Base-by-base conservation (phyloP, 2,888 invertebrate genomes). In the Petrolisthes manimaculis region DNA sequence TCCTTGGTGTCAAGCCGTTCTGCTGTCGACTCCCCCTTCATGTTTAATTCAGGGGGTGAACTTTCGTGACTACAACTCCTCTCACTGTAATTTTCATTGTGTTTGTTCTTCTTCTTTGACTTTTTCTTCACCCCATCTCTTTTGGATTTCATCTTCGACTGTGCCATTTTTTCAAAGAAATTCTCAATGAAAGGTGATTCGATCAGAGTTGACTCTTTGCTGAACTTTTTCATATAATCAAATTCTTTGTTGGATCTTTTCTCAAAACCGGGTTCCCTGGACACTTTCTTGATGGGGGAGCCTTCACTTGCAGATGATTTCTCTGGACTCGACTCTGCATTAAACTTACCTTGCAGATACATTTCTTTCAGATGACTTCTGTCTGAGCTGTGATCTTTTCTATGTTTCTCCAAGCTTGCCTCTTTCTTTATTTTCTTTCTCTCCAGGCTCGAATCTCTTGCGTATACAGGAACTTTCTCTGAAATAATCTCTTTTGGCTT, bases 231-330 rank as follows among this genome's bases (percentile, higher is more conserved):
- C 75, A 78, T 77, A 69, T 54, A 86, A 37, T 69, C 86, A 54
- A 85, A n/a, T 67, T 86, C 82, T 12, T 86, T 82, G 37, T 56
- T 61, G 12, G 53, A 51, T 8, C 61, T 71, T n/a, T 80, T 69
- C 79, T 85, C 85, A 85, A 51, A 85, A 14, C 86, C 74, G 54
- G 81, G 74, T 18, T 86, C 86, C 74, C 74, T 86, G 14, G 55
- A 18, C 0, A 56, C 21, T 37, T 86, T 86, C 69, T 81, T 86
- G 37, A 81, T 81, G 55, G 14, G 37, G 0, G 55, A n/a, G 24
- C 51, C 6, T 18, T 67, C 67, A 56, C 12, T 14, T 6, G 61
- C 56, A 54, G 86, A 75, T n/a, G 55, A 18, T 74, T 69, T 86
- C 61, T 77, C 71, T 61, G 61, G 24, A n/a, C 82, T 55, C 3